Evolutionary conservation across 2,888 invertebrate species (phyloP).

Genomic region (Lasius platythorax): DNA sequence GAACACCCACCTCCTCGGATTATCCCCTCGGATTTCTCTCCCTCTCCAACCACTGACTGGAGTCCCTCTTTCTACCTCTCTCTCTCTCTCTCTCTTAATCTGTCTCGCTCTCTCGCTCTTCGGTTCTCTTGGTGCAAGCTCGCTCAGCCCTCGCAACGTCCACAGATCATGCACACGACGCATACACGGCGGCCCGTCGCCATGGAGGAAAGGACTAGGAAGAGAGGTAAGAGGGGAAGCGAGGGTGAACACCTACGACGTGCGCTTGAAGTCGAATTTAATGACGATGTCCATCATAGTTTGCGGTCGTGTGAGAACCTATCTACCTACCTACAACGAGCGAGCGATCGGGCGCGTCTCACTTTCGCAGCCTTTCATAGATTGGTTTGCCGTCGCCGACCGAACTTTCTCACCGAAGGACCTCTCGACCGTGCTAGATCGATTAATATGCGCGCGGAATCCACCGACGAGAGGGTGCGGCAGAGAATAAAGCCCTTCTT

Average conservation of each 20-base stretch:
- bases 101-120: background rate
- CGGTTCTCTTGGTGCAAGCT: conserved; percentile 33
- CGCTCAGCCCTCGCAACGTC: conserved; percentile 51
- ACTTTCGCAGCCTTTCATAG: conserved; percentile 51
- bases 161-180: conserved; percentile 73
- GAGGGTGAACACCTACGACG: conserved; percentile 33
- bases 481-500: conserved; percentile 19
- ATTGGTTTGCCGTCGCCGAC: conserved; percentile 31
- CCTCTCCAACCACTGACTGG: background rate
- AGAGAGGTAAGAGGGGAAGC: conserved; percentile 9
- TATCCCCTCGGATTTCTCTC: conserved; percentile 28
- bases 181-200: conserved; percentile 35
- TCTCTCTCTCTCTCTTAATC: conserved; percentile 42
- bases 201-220: conserved; percentile 9
- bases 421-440: conserved; percentile 20
- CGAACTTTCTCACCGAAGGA: conserved; percentile 48
- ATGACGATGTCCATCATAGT: conserved; percentile 76
- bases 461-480: conserved; percentile 3
- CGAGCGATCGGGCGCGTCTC: conserved; percentile 35
- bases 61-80: conserved; percentile 26
- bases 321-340: conserved; percentile 7
- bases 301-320: conserved; percentile 52
- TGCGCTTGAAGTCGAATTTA: conserved; percentile 72
- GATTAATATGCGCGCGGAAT: conserved; percentile 44
- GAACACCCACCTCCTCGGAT: conserved; percentile 65